phyloP scores from a whole-genome alignment of 1,140 invertebrate genomes.

The Drosophila mayri region DNA sequence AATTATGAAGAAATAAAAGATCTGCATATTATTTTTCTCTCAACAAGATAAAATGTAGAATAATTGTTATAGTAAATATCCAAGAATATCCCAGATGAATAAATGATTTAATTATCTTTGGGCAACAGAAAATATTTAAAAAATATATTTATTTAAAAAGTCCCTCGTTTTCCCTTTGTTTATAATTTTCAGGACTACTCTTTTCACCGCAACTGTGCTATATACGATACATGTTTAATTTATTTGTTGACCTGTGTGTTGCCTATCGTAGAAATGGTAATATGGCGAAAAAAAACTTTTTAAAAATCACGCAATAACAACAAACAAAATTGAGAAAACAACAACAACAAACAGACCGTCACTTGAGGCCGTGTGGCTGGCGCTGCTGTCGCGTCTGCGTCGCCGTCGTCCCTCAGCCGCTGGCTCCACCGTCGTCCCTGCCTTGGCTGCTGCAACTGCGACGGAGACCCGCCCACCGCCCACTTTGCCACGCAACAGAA shows the following conservation, averaged over 20 bases:
- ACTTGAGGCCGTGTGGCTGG: constrained; percentile 67
- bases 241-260: constrained; percentile 9
- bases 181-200: not conserved
- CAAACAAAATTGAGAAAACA: constrained; percentile 35
- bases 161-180: too few species aligned
- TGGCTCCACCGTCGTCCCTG: constrained; percentile 8
- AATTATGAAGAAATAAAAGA: too few species aligned
- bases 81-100: not conserved
- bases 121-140: too few species aligned
- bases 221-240: constrained; percentile 11
- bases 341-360: constrained; percentile 52
- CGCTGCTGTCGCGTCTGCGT: constrained; percentile 53
- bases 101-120: not conserved
- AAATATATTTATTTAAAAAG: not conserved
- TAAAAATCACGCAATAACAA: constrained; percentile 54
- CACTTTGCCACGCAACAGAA: constrained; percentile 71
- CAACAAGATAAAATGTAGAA: not conserved
- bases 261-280: constrained; percentile 31
- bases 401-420: constrained; percentile 28
- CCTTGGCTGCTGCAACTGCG: constrained; percentile 24
- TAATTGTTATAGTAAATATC: not conserved
- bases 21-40: too few species aligned
- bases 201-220: constrained; percentile 3
- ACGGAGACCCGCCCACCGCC: constrained; percentile 36
- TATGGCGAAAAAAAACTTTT: constrained; percentile 32